Conservation (phyloP, 2,113 vertebrate genomes). For the Zosterops hypoxanthus region DNA sequence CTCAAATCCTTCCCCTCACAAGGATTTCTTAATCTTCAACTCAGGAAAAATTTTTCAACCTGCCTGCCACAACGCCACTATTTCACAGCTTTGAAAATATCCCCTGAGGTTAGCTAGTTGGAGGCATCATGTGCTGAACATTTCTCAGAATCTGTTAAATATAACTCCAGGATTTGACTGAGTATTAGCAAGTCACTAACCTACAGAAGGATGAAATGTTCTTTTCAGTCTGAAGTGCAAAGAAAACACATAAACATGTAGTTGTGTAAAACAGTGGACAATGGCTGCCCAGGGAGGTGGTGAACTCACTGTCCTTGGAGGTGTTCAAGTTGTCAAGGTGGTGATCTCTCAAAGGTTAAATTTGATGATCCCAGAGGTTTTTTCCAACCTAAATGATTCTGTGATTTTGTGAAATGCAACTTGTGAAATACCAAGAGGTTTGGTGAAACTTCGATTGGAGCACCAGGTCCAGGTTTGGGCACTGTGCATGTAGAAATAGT, state of each 20-base stretch:
- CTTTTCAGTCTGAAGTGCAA: background rate
- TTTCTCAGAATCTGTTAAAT: background rate
- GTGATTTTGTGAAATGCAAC: background rate
- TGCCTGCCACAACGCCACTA: background rate
- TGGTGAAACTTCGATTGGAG: background rate
- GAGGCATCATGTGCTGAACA: background rate
- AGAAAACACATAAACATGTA: background rate
- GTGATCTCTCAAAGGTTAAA: background rate
- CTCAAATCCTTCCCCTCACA: background rate
- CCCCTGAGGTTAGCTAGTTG: background rate
- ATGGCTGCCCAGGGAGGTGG: background rate
- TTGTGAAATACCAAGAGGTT: background rate
- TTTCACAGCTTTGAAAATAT: background rate
- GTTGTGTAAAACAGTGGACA: background rate
- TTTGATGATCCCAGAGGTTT: accelerated
- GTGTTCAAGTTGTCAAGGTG: background rate
- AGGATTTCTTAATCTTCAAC: background rate
- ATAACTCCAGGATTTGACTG: background rate
- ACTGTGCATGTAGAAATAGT: background rate
- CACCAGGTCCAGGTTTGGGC: background rate
- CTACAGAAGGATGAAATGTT: background rate
- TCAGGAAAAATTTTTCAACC: background rate
- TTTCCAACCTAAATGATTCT: background rate
- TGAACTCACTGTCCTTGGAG: background rate
- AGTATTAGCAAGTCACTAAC: background rate